A percentile compares a stretch with the other conserved stretches of the same genome.
phyloP scores from a whole-genome alignment of 2,888 invertebrate genomes.

The Erpobdella octoculata region DNA sequence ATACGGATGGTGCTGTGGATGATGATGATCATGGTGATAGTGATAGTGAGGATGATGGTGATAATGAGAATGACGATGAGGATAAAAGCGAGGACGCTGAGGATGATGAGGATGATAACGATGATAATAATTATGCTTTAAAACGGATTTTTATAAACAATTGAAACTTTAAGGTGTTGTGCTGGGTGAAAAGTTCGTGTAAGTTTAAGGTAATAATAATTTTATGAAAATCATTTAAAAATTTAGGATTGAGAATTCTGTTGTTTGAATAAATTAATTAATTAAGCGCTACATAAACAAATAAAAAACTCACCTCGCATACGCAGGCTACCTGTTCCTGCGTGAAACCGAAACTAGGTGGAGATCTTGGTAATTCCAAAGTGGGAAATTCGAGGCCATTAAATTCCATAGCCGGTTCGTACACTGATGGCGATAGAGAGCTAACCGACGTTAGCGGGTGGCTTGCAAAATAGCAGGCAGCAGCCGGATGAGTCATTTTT shows the following conservation, averaged over 20 bases:
- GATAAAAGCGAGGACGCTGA: not conserved
- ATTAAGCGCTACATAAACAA: not conserved
- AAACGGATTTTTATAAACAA: too few species aligned
- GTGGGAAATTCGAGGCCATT: conserved; percentile 3
- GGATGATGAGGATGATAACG: not conserved
- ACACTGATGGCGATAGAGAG: not conserved
- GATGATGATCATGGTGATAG: conserved; percentile 25
- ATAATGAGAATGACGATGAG: conserved; percentile 3
- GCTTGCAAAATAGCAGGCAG: not conserved
- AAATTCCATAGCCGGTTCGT: not conserved
- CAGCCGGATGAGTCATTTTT: not conserved
- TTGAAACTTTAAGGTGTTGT: too few species aligned
- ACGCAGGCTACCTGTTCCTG: conserved; percentile 98
- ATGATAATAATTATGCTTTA: not conserved
- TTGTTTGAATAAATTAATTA: not conserved
- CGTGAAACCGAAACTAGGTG: conserved; percentile 62
- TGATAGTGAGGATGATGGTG: conserved; percentile 17
- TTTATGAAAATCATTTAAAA: not conserved
- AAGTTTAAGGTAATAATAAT: not conserved
- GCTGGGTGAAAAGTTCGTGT: not conserved
- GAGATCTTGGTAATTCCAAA: conserved; percentile 24
- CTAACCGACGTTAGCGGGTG: not conserved
- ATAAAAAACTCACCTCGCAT: conserved; percentile 79
- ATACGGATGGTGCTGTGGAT: conserved; percentile 23
- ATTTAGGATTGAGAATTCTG: not conserved